Evolutionary conservation across 1,140 invertebrate genomes (phyloP), one percentile per base, ranked within the genome.

Genomic region (Formica exsecta): DNA sequence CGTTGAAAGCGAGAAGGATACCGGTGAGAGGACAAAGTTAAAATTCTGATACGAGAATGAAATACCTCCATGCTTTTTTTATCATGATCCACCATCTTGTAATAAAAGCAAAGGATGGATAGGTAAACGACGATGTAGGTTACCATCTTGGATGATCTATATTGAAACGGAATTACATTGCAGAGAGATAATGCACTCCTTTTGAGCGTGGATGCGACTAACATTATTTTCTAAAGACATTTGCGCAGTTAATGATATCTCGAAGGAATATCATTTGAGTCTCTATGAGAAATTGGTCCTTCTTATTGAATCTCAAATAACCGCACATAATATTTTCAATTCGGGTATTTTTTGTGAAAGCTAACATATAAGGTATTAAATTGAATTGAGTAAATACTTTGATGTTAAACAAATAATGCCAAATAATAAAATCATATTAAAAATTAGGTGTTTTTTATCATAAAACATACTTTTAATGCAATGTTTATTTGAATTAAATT

Each of bases 91-190:
- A 62, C 38, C 59, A 74, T 90, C 76, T 83, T 61, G 83, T 76
- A 90, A 91, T 91, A 91, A 91, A 88, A 86, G 89, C 73, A 86
- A 90, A 65, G 75, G 38, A 64, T 86, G 71, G 73, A 77, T 87
- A 86, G 86, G 61, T 73, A 86, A 70, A 86, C 29, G 77, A n/a
- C 38, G 16, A 54, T 80, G 65, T 73, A 71, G 41, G 51, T 51
- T 29, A 41, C 38, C 57, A 38, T 84, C 79, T 79, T 84, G 68
- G 68, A 86, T 88, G 89, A 91, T 90, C 89, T 91, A 91, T 90
- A 88, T 88, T 76, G 89, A 88, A 88, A 88, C 84, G 87, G 83
- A 91, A 90, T 88, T 88, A 90, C 89, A 71, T 80, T 64, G 68
- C 89, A 61, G 11, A 80, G 85, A 81, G 89, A 91, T 91, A 90